Evolutionary conservation across 2,113 vertebrate genomes (phyloP).

Genomic region (Pterophyllum scalare): DNA sequence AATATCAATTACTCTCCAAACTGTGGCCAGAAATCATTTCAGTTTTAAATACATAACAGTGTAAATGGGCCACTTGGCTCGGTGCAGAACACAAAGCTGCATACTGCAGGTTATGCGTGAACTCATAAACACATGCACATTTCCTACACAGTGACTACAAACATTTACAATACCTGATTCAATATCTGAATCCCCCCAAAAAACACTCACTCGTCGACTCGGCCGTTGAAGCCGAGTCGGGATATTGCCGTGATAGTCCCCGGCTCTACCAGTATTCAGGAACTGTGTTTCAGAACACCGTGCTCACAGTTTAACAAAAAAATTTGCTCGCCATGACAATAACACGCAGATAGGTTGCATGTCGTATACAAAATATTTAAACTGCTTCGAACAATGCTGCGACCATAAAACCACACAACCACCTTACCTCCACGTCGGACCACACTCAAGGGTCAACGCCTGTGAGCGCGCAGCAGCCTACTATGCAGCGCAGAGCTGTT

Average conservation of each 20-base stretch:
- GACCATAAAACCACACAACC: neutral
- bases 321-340: neutral
- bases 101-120: neutral
- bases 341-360: neutral
- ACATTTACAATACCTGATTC: neutral
- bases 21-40: neutral
- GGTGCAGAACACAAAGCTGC: neutral
- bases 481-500: slow-evolving; percentile 44
- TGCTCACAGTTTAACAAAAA: neutral
- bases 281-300: neutral
- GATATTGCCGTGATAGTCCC: neutral
- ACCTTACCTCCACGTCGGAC: slow-evolving; percentile 34
- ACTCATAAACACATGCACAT: neutral
- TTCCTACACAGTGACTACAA: neutral
- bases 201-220: neutral
- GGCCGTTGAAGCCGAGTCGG: neutral
- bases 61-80: neutral
- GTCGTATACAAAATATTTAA: neutral
- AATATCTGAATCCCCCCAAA: neutral
- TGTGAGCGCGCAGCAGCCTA: neutral
- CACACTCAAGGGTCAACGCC: slow-evolving; percentile 19
- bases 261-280: neutral
- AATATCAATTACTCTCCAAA: neutral
- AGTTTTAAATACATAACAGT: neutral
- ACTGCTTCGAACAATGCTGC: neutral